Base-by-base conservation (phyloP, 2,113 vertebrate genomes). In the Crotalus horridus region DNA sequence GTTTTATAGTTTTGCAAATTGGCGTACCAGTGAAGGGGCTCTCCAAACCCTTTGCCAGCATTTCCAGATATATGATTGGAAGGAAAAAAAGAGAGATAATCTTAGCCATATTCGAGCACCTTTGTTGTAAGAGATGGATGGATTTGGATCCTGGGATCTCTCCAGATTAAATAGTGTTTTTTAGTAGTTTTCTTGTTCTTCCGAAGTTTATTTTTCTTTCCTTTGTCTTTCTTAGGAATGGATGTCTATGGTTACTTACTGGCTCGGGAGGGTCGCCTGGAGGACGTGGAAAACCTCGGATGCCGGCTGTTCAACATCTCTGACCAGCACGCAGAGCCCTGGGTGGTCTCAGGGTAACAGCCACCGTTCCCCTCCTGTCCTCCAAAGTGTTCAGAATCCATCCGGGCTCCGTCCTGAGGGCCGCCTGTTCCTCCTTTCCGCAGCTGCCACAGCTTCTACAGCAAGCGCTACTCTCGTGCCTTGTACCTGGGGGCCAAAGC, bases 371-470 rank as follows among this genome's bases (percentile, higher is more conserved):
- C 55, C 29, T 85, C 55, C 26, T n/a, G 20, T 15, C 6, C 5
- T 48, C 20, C 20, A 11, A 89, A 85, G 6, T 2, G 1, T 39
- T 26, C 9, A 2, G 29, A 23, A 39, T 54, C 43, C 46, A 26
- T 2, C 85, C 3, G 55, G 1, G 29, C 6, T 6, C 54, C 4
- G 12, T 69, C 11, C 2, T 69, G 26, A 69, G 12, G 5, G 3
- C 10, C 1, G 0, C 90, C 43, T 92, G 92, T 55, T 12, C 43
- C 56, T 0, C 96, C 17, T 91, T 29, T 33, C 93, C 87, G 0
- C 95, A 99, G 99, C 61, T 99, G 99, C 96, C 99, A 99, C 95
- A 99, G 99, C 96, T 99, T 99, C 97, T 99, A 99, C 91, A 99
- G 99, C 94, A 99, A 99, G 96, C 97, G 99, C 21, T 99, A 99